A percentile compares a stretch with the other conserved stretches of the same genome.
Evolutionary conservation across 2,888 invertebrate species (phyloP).

Genomic region (Cheilosia grossa): DNA sequence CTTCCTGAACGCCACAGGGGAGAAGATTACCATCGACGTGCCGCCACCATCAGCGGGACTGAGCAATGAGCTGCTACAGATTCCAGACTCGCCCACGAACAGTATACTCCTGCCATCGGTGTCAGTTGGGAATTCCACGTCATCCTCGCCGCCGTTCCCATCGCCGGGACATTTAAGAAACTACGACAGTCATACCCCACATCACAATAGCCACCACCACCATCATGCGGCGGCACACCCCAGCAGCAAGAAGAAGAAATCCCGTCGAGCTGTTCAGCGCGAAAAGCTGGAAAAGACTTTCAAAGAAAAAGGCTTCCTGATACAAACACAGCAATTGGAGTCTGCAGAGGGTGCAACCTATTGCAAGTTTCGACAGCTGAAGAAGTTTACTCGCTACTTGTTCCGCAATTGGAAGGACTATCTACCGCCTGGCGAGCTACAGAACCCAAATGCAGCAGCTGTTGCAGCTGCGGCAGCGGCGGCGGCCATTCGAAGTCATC

Average conservation of each 20-base stretch:
- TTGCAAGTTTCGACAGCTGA: conserved; percentile 94
- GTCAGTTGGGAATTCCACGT: conserved; percentile 52
- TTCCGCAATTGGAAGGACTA: conserved; percentile 97
- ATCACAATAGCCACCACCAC: conserved; percentile 65
- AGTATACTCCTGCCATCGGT: conserved; percentile 76
- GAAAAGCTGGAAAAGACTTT: conserved; percentile 96
- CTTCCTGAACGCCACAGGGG: conserved; percentile 84
- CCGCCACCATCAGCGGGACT: conserved; percentile 81
- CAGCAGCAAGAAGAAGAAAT: conserved; percentile 86
- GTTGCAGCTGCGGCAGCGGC: conserved; percentile 76
- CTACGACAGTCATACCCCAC: conserved; percentile 22
- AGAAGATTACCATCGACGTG: conserved; percentile 81
- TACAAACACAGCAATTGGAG: conserved; percentile 96
- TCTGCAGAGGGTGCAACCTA: conserved; percentile 97
- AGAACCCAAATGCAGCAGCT: conserved; percentile 75
- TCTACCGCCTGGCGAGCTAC: conserved; percentile 89
- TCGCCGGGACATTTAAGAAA: conserved; percentile 56
- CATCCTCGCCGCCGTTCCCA: conserved; percentile 75
- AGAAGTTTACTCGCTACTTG: conserved; percentile 95
- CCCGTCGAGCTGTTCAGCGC: conserved; percentile 91
- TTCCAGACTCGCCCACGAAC: conserved; percentile 80
- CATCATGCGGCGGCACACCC: conserved; percentile 74
- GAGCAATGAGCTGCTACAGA: conserved; percentile 81
- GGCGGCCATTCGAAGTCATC: conserved; percentile 75
- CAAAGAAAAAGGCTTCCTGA: conserved; percentile 95